Percentiles rank a stretch among this genome's conserved stretches.
Conservation (phyloP, 2,888 invertebrate genomes). For the Drosophila aldrichi region DNA sequence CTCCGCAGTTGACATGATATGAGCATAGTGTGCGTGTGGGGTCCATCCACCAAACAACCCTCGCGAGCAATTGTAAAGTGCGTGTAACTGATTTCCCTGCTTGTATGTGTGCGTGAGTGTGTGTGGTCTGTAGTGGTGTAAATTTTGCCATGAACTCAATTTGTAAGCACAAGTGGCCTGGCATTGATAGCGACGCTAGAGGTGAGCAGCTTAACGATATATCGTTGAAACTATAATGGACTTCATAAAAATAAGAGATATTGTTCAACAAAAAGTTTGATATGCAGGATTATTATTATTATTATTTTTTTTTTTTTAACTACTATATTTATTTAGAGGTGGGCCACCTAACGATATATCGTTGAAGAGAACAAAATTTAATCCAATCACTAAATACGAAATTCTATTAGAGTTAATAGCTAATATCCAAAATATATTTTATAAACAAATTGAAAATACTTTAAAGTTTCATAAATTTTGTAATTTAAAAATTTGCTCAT, state of each 20-base stretch:
- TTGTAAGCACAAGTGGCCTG: conserved; percentile 53
- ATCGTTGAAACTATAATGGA: not conserved
- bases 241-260: not conserved
- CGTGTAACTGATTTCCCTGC: conserved; percentile 45
- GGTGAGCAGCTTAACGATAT: conserved; percentile 13
- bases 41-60: conserved; percentile 40
- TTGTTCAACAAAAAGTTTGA: not conserved
- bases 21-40: conserved; percentile 8
- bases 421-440: too few species aligned
- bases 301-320: not conserved
- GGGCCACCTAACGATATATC: too few species aligned
- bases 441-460: too few species aligned
- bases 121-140: conserved; percentile 49
- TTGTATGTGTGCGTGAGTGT: not conserved
- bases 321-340: too few species aligned
- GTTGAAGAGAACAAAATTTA: too few species aligned
- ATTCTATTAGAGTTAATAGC: too few species aligned
- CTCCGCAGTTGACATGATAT: conserved; percentile 41
- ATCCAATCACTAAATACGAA: too few species aligned
- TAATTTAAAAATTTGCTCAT: conserved; percentile 2
- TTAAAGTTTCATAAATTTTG: too few species aligned
- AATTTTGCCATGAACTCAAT: conserved; percentile 69
- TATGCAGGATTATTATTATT: too few species aligned
- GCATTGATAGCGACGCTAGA: conserved; percentile 60
- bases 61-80: conserved; percentile 50